Base-by-base conservation (phyloP, 2,797 vertebrate genomes). In the Pterois miles region DNA sequence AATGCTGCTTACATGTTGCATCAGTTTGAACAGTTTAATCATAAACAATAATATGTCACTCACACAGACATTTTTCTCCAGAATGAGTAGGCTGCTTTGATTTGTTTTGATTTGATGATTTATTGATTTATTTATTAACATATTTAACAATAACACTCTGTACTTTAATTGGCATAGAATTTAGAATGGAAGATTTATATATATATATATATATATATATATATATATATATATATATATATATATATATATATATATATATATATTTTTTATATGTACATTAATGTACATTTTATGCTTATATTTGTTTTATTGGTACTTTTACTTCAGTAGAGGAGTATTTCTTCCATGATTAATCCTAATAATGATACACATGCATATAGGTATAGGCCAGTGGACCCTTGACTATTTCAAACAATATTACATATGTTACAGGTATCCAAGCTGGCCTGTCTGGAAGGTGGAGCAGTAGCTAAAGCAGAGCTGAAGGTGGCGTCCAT, bases 391-490 rank as follows among this genome's bases (percentile, higher is more conserved):
- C 14, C 5, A 34, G 0, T n/a, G 13, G 20, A 53, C 25, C 7
- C 22, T 2, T 8, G 5, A 48, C 33, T 34, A 1, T n/a, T 62
- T 69, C 1, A 27, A 27, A 16, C 50, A 6, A 27, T n/a, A 22
- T 27, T 53, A 20, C n/a, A n/a, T 78, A 13, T 59, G 13, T 73
- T 38, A 1, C 82, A 96, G 93, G 91, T 94, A 16, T 88, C 94
- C 60, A 94, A 89, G 63, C 63, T 87, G 81, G 69, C 91, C 62
- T 90, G 86, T 74, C 34, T 91, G 67, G 88, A 94, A 71, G 89
- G 76, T 1, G 93, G 90, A 23, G 94, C 90, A 40, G 92, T 88
- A 34, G 91, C 91, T 68, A 94, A 94, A 89, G 90, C 62, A 18
- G 93, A 93, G 69, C 59, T 86, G 52, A 75, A 78, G 77, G 91